These are phyloP conservation scores for Aplocera efformata DNA, from an alignment of 2,888 invertebrate genomes.

Conservation along the genomic window DNA sequence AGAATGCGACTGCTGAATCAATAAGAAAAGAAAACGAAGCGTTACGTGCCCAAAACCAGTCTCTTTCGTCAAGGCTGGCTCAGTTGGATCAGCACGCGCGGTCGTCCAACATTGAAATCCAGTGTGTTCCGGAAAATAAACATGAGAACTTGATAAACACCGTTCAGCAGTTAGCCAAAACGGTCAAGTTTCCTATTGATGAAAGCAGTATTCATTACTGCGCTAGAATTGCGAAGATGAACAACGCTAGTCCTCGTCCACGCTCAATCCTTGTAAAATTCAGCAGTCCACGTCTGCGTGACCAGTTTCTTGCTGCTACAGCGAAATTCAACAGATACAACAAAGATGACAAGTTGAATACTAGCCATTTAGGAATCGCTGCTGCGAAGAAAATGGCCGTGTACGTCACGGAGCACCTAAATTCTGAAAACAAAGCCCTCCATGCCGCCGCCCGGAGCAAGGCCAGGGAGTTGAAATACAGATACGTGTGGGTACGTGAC, in stretches of 20 bases:
- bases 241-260: neutral
- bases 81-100: conserved; percentile 3
- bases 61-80: neutral
- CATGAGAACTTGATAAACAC: conserved; percentile 11
- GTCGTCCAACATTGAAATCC: conserved; percentile 14
- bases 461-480: too few species aligned
- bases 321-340: neutral
- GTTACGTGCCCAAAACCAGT: neutral
- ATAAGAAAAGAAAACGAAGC: neutral
- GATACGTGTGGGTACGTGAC: too few species aligned
- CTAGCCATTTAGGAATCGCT: neutral
- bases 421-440: neutral
- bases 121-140: too few species aligned
- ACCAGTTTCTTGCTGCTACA: too few species aligned
- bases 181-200: conserved; percentile 6
- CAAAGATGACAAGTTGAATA: neutral
- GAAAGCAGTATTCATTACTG: neutral
- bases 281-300: neutral
- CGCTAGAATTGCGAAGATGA: neutral
- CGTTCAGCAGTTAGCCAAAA: conserved; percentile 11
- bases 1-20: neutral
- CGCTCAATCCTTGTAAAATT: conserved; percentile 2
- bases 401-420: neutral
- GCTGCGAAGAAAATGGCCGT: neutral
- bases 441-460: too few species aligned